A percentile compares a stretch with the other conserved stretches of the same genome.
These are phyloP conservation scores for Eupeodes latifasciatus DNA, from an alignment of 2,888 invertebrate genomes.

Conservation along the genomic window DNA sequence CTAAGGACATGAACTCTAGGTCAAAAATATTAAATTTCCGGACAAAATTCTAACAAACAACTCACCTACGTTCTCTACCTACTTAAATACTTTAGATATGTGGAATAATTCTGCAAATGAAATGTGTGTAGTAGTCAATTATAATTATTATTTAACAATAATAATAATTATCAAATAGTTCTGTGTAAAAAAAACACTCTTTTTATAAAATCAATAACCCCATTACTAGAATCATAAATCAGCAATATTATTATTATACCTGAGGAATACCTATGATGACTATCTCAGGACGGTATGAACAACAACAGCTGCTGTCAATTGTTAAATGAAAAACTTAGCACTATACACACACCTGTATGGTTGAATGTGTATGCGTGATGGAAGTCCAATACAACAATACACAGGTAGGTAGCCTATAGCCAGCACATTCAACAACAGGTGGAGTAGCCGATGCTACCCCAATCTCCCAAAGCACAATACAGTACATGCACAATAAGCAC, in stretches of 20 bases:
- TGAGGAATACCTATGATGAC: not conserved
- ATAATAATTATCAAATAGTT: too few relatives aligned
- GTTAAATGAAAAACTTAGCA: not conserved
- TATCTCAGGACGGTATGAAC: not conserved
- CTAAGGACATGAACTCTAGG: too few relatives aligned
- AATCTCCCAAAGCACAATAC: constrained; percentile 1
- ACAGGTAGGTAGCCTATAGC: not conserved
- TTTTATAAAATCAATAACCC: constrained; percentile 46
- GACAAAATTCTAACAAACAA: too few relatives aligned
- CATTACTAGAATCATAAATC: not conserved
- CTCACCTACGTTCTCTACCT: too few relatives aligned
- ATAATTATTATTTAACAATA: too few relatives aligned
- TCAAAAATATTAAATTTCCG: too few relatives aligned
- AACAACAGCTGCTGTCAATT: constrained; percentile 12
- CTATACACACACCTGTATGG: constrained; percentile 12
- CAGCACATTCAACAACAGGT: constrained; percentile 61
- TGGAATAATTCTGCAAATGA: too few relatives aligned
- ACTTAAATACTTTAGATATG: too few relatives aligned
- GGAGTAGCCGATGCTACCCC: constrained; percentile 62
- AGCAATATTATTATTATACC: not conserved
- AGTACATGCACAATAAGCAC: not conserved
- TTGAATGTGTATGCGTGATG: not conserved
- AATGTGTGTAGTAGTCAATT: too few relatives aligned
- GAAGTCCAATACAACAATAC: constrained; percentile 47
- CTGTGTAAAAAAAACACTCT: too few relatives aligned